Evolutionary conservation across 2,888 invertebrate species (phyloP), one percentile per base, ranked within the genome.

Genomic region (Eupeodes luniger): DNA sequence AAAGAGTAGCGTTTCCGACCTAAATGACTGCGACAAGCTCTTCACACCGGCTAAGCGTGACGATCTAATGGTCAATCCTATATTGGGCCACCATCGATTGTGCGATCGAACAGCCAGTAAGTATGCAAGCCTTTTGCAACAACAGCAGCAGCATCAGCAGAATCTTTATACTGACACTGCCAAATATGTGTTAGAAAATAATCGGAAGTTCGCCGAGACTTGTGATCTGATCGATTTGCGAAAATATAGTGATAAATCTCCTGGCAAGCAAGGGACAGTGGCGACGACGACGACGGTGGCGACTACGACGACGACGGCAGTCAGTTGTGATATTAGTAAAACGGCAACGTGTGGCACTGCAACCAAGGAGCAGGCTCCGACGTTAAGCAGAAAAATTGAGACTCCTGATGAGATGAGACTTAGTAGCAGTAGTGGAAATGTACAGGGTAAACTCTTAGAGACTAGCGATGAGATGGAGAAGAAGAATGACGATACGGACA

Each of bases 61-160:
- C 64, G 94, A 94, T 89, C 84, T 94, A 4, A 93, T 93, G 93
- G 93, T 94, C 5, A 94, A 94, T 91, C 94, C 94, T 53, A 93
- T 94, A 79, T 91, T 95, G 57, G 94, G 95, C 0, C 95, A 96
- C 91, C 96, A 96, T 90, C 94, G 95, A 75, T 93, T 95, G 16
- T 96, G 95, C 91, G 95, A 95, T 91, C 91, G 94, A 10, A 93
- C 93, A 9, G 76, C 85, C 7, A 90, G 78, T 72, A 90, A 90
- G 74, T 85, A 44, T 62, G 79, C 81, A 11, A 86, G 76, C 12
- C 82, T 89, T 49, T 51, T 87, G 59, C 81, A 83, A 49, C 83
- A 85, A 69, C 72, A 80, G 7, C 78, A 84, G 36, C 70, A 84
- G 59, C 79, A 89, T 7, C 87, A 89, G 70, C 89, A 89, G 57